Base-by-base conservation (phyloP, 2,888 invertebrate species). In the Zele albiditarsus region DNA sequence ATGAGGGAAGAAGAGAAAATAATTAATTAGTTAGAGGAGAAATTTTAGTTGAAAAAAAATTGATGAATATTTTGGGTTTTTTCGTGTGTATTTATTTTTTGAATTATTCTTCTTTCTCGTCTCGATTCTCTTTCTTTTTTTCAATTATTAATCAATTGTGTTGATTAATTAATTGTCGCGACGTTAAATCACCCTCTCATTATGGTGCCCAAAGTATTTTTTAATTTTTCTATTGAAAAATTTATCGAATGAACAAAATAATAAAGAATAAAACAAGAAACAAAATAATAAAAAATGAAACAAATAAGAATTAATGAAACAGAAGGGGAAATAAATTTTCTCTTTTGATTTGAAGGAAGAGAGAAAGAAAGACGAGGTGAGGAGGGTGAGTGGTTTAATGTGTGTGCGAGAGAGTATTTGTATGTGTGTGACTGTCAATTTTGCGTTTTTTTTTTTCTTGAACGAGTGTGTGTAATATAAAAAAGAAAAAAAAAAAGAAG, bases 381-480 rank as follows among this genome's bases (percentile, higher is more conserved):
- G 72, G 33, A 42, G 14, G n/a, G 60, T 57, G 63, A 46, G 74
- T 31, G 70, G 42, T 25, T 28, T 46, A n/a, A 23, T 70, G 14
- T 42, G 23, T 62, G 33, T 63, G 72, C 79, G 80, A 80, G 82
- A 75, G 72, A 78, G 71, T 67, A 68, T 76, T 67, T 70, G 78
- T 77, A 67, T 79, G 82, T 82, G 82, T 74, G 63, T 81, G 75
- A 20, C 20, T 53, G 20, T 6, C 5, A 20, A 20, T 53, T 20
- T 20, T 20, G 20, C 20, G 20, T 20, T 38, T 38, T 38, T 38
- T 75, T 63, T 78, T 78, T 76, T 16, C 78, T 75, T 75, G 60
- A 68, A 71, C 74, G 67, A 66, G 73, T 76, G 53, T 79, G 76
- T 57, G 70, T 57, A 57, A 53, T 63, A 63, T 63, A 63, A 31